Evolutionary conservation across 2,888 invertebrate species (phyloP).

Genomic region (Chloroclysta siterata): DNA sequence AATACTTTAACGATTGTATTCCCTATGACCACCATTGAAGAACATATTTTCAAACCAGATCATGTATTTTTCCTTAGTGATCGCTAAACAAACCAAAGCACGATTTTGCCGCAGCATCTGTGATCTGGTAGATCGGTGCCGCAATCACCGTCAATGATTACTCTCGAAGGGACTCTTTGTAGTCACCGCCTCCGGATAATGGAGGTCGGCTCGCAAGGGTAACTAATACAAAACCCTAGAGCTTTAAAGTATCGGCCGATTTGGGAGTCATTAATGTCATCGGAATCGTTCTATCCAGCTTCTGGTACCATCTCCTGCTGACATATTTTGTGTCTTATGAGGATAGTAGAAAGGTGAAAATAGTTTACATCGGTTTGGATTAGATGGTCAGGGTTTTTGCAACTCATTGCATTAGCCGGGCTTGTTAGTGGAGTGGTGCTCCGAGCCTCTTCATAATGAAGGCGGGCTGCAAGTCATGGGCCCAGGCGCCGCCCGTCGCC

Average conservation of each 20-base stretch:
- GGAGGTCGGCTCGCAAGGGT: constrained; percentile 57
- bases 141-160: constrained; percentile 70
- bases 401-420: constrained; percentile 83
- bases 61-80: constrained; percentile 23
- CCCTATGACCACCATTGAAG: too few species aligned
- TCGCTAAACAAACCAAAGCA: constrained; percentile 54
- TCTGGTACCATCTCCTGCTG: constrained; percentile 55
- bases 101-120: constrained; percentile 49
- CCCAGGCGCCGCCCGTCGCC: constrained; percentile 76
- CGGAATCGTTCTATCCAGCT: constrained; percentile 72
- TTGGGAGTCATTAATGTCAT: constrained; percentile 81
- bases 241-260: constrained; percentile 66
- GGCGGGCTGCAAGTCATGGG: constrained; percentile 79
- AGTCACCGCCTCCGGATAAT: constrained; percentile 71
- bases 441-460: constrained; percentile 70
- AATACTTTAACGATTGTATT: too few species aligned
- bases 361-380: constrained; percentile 45
- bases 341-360: constrained; percentile 48
- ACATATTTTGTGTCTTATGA: constrained; percentile 50
- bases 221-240: constrained; percentile 68
- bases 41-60: constrained; percentile 14
- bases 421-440: constrained; percentile 75
- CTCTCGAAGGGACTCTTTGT: constrained; percentile 68
- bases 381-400: constrained; percentile 67
- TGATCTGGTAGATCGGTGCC: constrained; percentile 52